Evolutionary conservation across 2,797 vertebrate genomes (phyloP), one percentile per base, ranked within the genome.

Genomic region (Sciurus vulgaris): DNA sequence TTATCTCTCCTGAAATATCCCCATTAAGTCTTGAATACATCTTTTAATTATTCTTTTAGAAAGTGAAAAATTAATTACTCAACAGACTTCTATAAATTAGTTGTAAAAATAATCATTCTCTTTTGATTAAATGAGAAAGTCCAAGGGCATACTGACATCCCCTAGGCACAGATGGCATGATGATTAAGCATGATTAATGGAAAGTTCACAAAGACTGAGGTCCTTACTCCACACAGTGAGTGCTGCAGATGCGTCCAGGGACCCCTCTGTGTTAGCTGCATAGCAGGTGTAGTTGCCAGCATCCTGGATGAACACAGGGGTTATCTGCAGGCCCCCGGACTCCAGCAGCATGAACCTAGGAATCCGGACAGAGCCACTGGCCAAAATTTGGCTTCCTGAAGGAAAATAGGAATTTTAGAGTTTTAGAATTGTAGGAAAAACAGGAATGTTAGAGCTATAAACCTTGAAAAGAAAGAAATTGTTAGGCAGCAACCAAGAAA

Each of bases 181-280:
- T 47, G 92, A 96, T 96, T 96, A 97, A 72, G 93, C 44, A 30
- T 91, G 87, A 92, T 97, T 96, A 97, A 96, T 81, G 65, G 93
- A 61, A 96, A 77, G 65, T 10, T 79, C 51, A 70, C 54, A 87
- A 51, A 97, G 98, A 94, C 49, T 2, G 15, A 7, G 92, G 96
- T 93, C 93, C 99, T 99, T 99, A 99, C 99, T 99, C 99, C 99
- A 99, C 90, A 99, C 99, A 0, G 99, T 99, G 96, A 99, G 99
- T 0, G 78, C 93, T 38, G 99, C 99, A 0, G 98, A 99, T 20
- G 99, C 97, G 2, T 99, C 99, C 96, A 99, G 98, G 61, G 98
- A 97, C 86, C 99, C 99, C 95, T 99, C 99, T 0, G 98, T 97
- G 98, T 99, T 99, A 96, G 98, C 98, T 10, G 99, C 99, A 1